Base-by-base conservation (phyloP, 1,140 invertebrate species). In the Neotoxoptera formosana region DNA sequence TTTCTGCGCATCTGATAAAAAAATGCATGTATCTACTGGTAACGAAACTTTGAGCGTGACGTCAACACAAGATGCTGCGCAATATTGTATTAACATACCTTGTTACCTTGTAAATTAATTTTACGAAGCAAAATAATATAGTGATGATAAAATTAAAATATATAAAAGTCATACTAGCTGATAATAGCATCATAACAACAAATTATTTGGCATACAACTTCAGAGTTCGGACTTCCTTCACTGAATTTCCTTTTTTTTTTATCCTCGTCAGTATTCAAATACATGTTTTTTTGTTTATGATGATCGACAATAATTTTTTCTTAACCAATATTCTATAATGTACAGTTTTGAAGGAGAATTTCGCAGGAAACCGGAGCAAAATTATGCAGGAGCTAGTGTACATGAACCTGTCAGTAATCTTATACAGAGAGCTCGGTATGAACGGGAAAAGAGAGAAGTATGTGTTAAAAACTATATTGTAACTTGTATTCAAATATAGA, bases 331-430 rank as follows among this genome's bases (percentile, higher is more conserved):
- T 67, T 30, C 53, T 9, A 94, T 91, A 90, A 94, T 94, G 94
- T 98, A 98, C 95, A 98, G 97, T 95, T 99, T 99, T 95, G 98
- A 99, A 95, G 99, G 99, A 88, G 97, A 99, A 95, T 98, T 98
- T 95, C 96, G 97, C 94, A 96, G 97, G 87, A 97, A 97, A 95
- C 99, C 99, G 1, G 96, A 98, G 94, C 98, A 99, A 96, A 98
- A 98, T 96, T 96, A 99, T 94, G 97, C 98, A 87, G 99, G 99
- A 83, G 97, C 97, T 11, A 98, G 97, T 95, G 97, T 95, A 95
- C 97, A 96, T 95, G 96, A 96, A 96, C 97, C 96, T 56, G 97
- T 97, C 94, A 97, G 98, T 94, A 96, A 97, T 93, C 95, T 99
- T 36, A 95, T 99, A 91, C 96, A 97, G 90, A 96, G 97, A 95